These are phyloP conservation scores for Acronicta aceris DNA, from an alignment of 2,888 invertebrate genomes.

Conservation along the genomic window DNA sequence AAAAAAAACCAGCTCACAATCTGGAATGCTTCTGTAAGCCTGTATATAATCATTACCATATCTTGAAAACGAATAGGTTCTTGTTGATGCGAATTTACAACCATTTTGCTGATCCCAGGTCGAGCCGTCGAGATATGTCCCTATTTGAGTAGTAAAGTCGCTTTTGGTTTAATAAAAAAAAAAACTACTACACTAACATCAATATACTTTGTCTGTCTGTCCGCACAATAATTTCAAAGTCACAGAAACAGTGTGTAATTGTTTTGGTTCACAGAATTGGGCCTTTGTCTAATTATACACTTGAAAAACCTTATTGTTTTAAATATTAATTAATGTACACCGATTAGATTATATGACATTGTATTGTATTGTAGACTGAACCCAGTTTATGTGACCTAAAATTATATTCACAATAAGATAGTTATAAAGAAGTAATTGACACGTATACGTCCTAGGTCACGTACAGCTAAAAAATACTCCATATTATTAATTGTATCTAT, in stretches of 20 bases:
- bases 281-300: conserved; percentile 18
- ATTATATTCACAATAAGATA: background rate
- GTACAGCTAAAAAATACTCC: no score
- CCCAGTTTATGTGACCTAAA: background rate
- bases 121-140: background rate
- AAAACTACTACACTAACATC: background rate
- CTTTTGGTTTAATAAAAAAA: no score
- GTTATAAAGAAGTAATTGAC: background rate
- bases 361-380: conserved; percentile 1
- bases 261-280: conserved; percentile 41
- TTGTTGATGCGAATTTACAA: conserved; percentile 2
- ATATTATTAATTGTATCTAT: no score
- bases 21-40: background rate
- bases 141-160: no score
- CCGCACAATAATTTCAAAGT: conserved; percentile 38
- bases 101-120: background rate
- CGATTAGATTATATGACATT: conserved; percentile 34
- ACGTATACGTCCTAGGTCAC: background rate
- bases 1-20: conserved; percentile 2
- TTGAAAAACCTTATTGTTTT: conserved; percentile 29
- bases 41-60: conserved; percentile 5
- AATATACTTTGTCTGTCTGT: conserved; percentile 22
- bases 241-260: conserved; percentile 33
- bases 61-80: conserved; percentile 9
- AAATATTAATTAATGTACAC: background rate